Base-by-base conservation (phyloP, 2,797 vertebrate species). In the Enteromius paludinosus region DNA sequence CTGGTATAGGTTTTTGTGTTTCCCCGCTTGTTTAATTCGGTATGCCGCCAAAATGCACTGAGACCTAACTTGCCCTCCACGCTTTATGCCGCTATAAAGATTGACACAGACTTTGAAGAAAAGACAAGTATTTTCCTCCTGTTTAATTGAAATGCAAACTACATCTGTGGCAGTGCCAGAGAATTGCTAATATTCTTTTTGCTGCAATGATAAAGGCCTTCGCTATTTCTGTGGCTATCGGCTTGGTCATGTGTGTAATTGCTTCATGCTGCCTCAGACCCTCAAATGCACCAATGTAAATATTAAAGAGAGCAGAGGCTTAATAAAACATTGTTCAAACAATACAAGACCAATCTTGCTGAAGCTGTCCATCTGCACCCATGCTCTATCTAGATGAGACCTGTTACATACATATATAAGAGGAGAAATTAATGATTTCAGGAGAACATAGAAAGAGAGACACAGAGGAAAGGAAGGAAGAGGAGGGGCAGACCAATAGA, bases 131-230 rank as follows among this genome's bases (percentile, higher is more conserved):
- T 89, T 90, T 90, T 72, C 61, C 89, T 68, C 71, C 79, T 89
- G 86, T 94, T 95, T 94, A 95, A 95, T 95, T 95, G 93, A 95
- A 95, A 95, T 95, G 94, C 95, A 95, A 94, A 92, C 90, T 88
- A 94, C 94, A 94, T 94, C 90, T 91, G 88, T 87, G 89, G 92
- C 89, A 86, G 86, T 79, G 90, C 90, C 33, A 62, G 82, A 85
- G 93, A 93, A 93, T 91, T 89, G 89, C 86, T 87, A 84, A 87
- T 92, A 91, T 88, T 92, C 91, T 92, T 92, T 84, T 90, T 54
- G 91, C 92, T 89, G 62, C 89, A 79, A 83, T 90, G 92, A 94
- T 93, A 93, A 94, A 96, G 94, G 83, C 88, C 82, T 85, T 79
- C 17, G 79, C 90, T 90, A 61, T 93, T 90, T 93, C 86, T 71